phyloP scores from a whole-genome alignment of 2,113 vertebrate species.

The Microtus ochrogaster region DNA sequence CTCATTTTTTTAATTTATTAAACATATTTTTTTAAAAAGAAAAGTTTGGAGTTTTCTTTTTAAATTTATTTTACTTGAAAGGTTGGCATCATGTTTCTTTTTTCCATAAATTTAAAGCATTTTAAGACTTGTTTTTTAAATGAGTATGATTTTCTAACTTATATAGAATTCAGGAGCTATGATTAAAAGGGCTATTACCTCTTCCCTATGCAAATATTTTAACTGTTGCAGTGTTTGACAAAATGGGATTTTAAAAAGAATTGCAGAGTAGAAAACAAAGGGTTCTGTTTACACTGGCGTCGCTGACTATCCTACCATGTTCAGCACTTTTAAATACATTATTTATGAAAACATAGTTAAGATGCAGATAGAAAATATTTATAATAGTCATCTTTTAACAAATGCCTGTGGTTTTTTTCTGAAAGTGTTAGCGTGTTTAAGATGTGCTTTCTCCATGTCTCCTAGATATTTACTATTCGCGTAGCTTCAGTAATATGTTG shows the following conservation, averaged over 20 bases:
- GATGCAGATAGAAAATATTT: constrained; percentile 89
- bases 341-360: constrained; percentile 91
- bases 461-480: constrained; percentile 86
- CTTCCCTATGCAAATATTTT: constrained; percentile 93
- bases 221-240: constrained; percentile 90
- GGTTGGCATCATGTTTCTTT: constrained; percentile 82
- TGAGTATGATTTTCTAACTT: constrained; percentile 90
- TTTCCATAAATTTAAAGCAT: constrained; percentile 85
- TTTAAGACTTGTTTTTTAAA: constrained; percentile 86
- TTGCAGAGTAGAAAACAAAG: constrained; percentile 85
- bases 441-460: constrained; percentile 87
- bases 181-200: constrained; percentile 92
- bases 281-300: constrained; percentile 90
- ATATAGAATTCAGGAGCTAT: constrained; percentile 91
- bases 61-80: constrained; percentile 89
- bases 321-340: constrained; percentile 92
- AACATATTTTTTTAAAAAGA: constrained; percentile 84
- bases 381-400: constrained; percentile 89
- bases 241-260: constrained; percentile 86
- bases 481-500: constrained; percentile 84
- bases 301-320: constrained; percentile 90
- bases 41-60: constrained; percentile 85
- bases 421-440: constrained; percentile 87
- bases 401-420: constrained; percentile 86
- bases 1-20: constrained; percentile 90